phyloP scores from a whole-genome alignment of 2,113 vertebrate genomes.

The Excalfactoria chinensis region DNA sequence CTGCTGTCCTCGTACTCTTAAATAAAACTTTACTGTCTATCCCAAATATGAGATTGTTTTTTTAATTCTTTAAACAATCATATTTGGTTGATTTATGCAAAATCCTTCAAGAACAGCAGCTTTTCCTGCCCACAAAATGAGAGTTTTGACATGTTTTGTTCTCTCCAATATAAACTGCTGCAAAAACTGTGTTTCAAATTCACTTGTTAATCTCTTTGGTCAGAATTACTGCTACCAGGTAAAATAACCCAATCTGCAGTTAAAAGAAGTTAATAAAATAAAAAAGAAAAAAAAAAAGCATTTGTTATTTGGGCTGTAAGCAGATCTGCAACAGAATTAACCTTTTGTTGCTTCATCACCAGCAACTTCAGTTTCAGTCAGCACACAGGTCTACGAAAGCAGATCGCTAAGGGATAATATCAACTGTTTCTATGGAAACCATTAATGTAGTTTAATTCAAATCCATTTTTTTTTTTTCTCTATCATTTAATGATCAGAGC shows the following conservation, averaged over 20 bases:
- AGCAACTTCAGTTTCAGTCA: background rate
- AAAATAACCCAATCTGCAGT: background rate
- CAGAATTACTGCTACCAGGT: background rate
- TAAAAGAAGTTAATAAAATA: background rate
- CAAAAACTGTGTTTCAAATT: background rate
- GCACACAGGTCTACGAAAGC: background rate
- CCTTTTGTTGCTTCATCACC: background rate
- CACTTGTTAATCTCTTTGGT: background rate
- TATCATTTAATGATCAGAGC: background rate
- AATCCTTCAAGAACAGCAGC: background rate
- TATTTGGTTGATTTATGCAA: background rate
- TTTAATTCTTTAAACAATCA: background rate
- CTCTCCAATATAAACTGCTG: background rate
- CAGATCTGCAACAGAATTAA: background rate
- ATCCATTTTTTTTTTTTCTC: background rate
- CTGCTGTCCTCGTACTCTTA: background rate
- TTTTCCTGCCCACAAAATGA: background rate
- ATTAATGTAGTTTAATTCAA: background rate
- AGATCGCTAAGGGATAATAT: background rate
- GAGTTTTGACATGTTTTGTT: background rate
- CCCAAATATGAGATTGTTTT: background rate
- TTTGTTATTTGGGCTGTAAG: background rate
- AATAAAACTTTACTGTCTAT: no score
- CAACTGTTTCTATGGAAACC: background rate
- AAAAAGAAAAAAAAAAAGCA: no score